These are phyloP conservation scores for Entelurus aequoreus DNA, from an alignment of 2,113 vertebrate species.

Conservation along the genomic window DNA sequence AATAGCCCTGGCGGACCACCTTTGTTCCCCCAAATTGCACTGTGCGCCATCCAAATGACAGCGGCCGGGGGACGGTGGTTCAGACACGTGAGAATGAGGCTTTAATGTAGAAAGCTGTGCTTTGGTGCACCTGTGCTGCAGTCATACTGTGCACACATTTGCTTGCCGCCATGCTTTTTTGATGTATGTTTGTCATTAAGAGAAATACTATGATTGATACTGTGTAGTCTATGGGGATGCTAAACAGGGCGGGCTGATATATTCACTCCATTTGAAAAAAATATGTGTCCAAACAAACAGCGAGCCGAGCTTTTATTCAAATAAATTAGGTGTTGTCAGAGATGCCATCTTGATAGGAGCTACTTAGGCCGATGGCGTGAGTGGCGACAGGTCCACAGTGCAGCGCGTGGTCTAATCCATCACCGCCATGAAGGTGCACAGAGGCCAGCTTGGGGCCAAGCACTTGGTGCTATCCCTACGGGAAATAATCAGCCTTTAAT, in stretches of 20 bases:
- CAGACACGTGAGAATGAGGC: slow-evolving; percentile 50
- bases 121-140: slow-evolving; percentile 14
- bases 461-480: slow-evolving; percentile 52
- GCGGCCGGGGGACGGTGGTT: slow-evolving; percentile 45
- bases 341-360: slow-evolving; percentile 46
- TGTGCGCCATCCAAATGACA: slow-evolving; percentile 59
- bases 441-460: slow-evolving; percentile 25
- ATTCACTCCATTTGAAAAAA: too few species aligned
- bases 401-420: slow-evolving; percentile 63
- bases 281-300: not conserved
- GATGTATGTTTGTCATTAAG: not conserved
- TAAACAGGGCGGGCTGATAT: not conserved
- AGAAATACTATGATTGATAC: not conserved
- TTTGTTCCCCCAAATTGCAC: slow-evolving; percentile 71
- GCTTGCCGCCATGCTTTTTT: slow-evolving; percentile 12
- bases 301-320: slow-evolving; percentile 53
- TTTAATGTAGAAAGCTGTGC: slow-evolving; percentile 15
- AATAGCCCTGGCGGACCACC: slow-evolving; percentile 48
- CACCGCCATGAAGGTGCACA: slow-evolving; percentile 44
- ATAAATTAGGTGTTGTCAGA: slow-evolving; percentile 58
- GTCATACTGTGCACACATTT: slow-evolving; percentile 5
- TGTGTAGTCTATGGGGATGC: not conserved
- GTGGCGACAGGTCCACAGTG: slow-evolving; percentile 48
- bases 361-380: slow-evolving; percentile 52
- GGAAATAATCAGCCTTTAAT: slow-evolving; percentile 76